phyloP scores from a whole-genome alignment of 2,888 invertebrate genomes.

The Calameuta filiformis region DNA sequence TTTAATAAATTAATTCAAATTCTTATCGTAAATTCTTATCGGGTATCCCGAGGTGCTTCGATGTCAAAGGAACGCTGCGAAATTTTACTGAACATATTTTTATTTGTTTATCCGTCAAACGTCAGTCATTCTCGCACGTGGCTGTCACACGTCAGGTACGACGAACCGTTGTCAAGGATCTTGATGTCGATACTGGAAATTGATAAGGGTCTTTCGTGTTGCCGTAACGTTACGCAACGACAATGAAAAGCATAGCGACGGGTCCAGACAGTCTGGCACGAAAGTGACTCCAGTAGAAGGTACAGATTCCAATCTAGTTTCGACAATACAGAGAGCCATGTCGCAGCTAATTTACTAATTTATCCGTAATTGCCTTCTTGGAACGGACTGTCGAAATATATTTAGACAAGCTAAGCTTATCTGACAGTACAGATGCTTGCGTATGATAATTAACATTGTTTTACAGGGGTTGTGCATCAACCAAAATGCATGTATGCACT shows the following conservation, averaged over 20 bases:
- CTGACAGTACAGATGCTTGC: neutral
- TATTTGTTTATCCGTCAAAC: neutral
- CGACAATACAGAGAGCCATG: constrained; percentile 35
- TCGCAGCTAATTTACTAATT: constrained; percentile 50
- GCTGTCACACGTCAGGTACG: neutral
- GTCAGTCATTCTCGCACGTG: neutral
- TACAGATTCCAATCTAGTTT: constrained; percentile 47
- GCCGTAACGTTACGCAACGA: neutral
- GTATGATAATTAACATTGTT: neutral
- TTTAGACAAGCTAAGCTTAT: constrained; percentile 16
- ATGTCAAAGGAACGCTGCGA: neutral
- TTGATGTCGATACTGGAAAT: neutral
- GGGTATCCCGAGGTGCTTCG: neutral
- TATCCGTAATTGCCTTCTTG: constrained; percentile 48
- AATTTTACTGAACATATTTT: neutral
- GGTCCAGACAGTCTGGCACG: constrained; percentile 8
- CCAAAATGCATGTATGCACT: neutral
- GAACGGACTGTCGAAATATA: constrained; percentile 43
- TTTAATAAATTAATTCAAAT: neutral
- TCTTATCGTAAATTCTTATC: neutral
- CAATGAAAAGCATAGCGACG: neutral
- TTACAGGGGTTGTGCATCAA: neutral
- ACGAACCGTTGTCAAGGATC: neutral
- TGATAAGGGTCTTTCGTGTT: neutral
- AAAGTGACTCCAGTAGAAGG: constrained; percentile 34